A percentile compares a stretch with the other conserved stretches of the same genome.
Conservation (phyloP, 2,888 invertebrate genomes). For the Rhagophthalmus giganteus region DNA sequence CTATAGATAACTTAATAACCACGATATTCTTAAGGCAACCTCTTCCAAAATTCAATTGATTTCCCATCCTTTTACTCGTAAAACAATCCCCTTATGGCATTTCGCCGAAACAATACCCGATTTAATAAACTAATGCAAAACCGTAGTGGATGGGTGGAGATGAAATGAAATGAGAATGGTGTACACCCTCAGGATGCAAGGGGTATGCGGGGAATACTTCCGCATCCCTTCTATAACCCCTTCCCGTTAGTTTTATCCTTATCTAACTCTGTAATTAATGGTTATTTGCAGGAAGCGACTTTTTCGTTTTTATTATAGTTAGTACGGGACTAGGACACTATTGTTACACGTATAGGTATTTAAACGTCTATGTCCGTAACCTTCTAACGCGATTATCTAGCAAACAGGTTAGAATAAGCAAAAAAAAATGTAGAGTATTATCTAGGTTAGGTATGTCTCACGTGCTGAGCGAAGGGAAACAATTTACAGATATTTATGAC, state of each 20-base stretch:
- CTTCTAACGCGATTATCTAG: too few relatives aligned
- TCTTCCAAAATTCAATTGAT: slow-evolving; percentile 31
- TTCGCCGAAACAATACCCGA: slow-evolving; percentile 47
- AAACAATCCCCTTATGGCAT: slow-evolving; percentile 43
- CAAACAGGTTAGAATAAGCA: too few relatives aligned
- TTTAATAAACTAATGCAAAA: slow-evolving; percentile 52
- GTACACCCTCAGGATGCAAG: slow-evolving; percentile 45
- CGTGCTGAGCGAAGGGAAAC: slow-evolving; percentile 38
- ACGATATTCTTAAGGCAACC: slow-evolving; percentile 17
- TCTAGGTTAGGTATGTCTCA: slow-evolving; percentile 26
- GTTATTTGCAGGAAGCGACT: slow-evolving; percentile 46
- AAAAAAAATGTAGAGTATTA: slow-evolving; percentile 3
- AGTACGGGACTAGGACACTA: too few relatives aligned
- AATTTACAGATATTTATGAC: slow-evolving; percentile 50
- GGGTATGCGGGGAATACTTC: slow-evolving; percentile 38
- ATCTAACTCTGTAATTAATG: slow-evolving; percentile 48
- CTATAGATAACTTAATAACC: slow-evolving; percentile 13
- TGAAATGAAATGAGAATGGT: slow-evolving; percentile 49
- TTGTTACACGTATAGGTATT: too few relatives aligned
- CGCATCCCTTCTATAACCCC: slow-evolving; percentile 47
- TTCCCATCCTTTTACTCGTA: slow-evolving; percentile 35
- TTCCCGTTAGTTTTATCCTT: slow-evolving; percentile 45
- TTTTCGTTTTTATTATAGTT: slow-evolving; percentile 31
- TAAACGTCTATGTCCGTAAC: too few relatives aligned
- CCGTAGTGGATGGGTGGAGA: slow-evolving; percentile 49